Percentiles rank a stretch among this genome's conserved stretches.
Evolutionary conservation across 1,140 invertebrate genomes (phyloP).

Genomic region (Chymomyza costata): DNA sequence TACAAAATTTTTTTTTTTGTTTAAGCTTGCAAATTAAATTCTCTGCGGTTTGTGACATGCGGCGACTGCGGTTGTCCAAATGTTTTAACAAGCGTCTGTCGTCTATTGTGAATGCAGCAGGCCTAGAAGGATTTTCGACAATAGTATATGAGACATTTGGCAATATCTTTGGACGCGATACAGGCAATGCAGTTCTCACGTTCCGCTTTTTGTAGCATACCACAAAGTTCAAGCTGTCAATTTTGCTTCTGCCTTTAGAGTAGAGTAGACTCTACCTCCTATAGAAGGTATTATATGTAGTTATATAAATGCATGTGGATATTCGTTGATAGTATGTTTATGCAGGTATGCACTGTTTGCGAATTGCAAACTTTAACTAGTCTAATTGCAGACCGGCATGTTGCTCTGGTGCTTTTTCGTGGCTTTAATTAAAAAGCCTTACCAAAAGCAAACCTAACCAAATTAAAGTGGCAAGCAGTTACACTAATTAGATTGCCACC

Average conservation of each 20-base stretch:
- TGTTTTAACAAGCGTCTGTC: constrained; percentile 26
- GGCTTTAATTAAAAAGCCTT: constrained; percentile 63
- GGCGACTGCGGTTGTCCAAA: constrained; percentile 59
- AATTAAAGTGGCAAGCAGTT: too few species aligned
- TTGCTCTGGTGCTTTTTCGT: constrained; percentile 17
- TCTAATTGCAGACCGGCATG: constrained; percentile 46
- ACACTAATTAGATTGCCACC: constrained; percentile 69
- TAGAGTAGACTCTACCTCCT: too few species aligned
- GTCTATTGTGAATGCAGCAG: not conserved
- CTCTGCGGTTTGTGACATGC: constrained; percentile 65
- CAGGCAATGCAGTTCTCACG: constrained; percentile 47
- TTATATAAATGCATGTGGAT: too few species aligned
- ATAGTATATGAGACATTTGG: not conserved
- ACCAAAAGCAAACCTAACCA: constrained; percentile 23
- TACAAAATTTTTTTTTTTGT: constrained; percentile 10
- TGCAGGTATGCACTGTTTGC: too few species aligned
- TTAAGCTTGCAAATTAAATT: constrained; percentile 63
- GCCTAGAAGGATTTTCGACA: too few species aligned
- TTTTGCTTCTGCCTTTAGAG: too few species aligned
- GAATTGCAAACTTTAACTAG: constrained; percentile 46
- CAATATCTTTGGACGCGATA: constrained; percentile 20
- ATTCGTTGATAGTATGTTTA: too few species aligned
- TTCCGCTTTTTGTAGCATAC: constrained; percentile 29
- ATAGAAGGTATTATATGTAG: too few species aligned
- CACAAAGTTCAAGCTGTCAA: not conserved